Base-by-base conservation (phyloP, 2,113 vertebrate genomes). In the Thalassoma bifasciatum region DNA sequence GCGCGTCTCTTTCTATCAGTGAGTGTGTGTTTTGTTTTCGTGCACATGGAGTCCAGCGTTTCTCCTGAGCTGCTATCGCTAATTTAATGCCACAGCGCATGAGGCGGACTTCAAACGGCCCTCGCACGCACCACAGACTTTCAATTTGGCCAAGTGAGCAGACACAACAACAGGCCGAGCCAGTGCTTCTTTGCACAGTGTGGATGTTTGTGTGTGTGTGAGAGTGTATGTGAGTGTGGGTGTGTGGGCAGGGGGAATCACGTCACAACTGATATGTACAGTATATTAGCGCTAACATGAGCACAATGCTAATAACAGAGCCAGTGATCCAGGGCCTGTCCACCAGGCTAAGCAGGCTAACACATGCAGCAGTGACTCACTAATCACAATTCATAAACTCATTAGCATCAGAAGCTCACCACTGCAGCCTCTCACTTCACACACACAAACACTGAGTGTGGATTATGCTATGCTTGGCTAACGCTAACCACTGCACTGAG, bases 31-130 rank as follows among this genome's bases (percentile, higher is more conserved):
- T 75, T 49, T 83, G 53, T 40, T 65, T 56, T 63, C 40, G 75
- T 70, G 53, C 26, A 13, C 47, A 37, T 79, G 69, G 56, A 77
- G 60, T 67, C 51, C 36, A 65, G 66, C 6, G 22, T 74, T 72
- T 54, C 40, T 72, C 61, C 50, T 60, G 71, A 12, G 66, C 58
- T 64, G 77, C 79, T 87, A 88, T 89, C 54, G 46, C 81, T 86
- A 84, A 91, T 92, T 89, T 89, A 86, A 73, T 84, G 83, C 80
- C 74, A 86, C 68, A 86, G 75, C 59, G 83, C 82, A 82, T 54
- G 70, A 84, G 79, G 65, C 24, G 2, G 24, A 90, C 84, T 91
- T 92, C 85, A 89, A 90, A 91, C 46, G 14, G 69, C 21, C 51
- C 61, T 44, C 73, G 71, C 80, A 88, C 23, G 83, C 80, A 86